Evolutionary conservation across 2,888 invertebrate species (phyloP).

Genomic region (Rhamphomyia laevipes): DNA sequence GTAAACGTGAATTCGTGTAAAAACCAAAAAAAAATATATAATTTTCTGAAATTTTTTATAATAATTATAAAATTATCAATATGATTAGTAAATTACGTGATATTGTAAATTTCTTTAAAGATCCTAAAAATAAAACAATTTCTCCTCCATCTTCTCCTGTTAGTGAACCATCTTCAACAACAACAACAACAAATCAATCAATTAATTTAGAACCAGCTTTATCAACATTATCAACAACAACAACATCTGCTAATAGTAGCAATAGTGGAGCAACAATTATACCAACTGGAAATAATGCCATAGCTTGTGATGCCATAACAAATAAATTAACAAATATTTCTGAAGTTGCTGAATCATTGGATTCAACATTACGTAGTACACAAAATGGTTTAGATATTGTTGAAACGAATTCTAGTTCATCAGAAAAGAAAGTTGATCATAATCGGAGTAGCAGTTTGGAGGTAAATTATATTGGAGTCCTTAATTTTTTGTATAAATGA

Average conservation of each 20-base stretch:
- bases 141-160: neutral
- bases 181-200: conserved; percentile 6
- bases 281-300: conserved; percentile 41
- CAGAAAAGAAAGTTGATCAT: conserved; percentile 27
- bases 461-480: conserved; percentile 17
- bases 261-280: conserved; percentile 17
- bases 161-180: neutral
- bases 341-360: conserved; percentile 53
- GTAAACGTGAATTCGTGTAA: too few species aligned
- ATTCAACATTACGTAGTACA: conserved; percentile 44
- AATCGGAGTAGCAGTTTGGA: conserved; percentile 15
- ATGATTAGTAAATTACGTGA: conserved; percentile 11
- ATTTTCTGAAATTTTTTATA: neutral
- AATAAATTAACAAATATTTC: conserved; percentile 52
- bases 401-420: conserved; percentile 18
- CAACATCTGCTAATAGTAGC: neutral
- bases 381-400: conserved; percentile 27
- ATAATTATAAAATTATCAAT: neutral
- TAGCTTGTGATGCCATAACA: conserved; percentile 55
- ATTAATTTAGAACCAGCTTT: neutral
- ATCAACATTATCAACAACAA: conserved; percentile 4
- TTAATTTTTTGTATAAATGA: too few species aligned
- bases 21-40: too few species aligned
- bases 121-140: conserved; percentile 6
- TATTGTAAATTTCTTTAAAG: conserved; percentile 9